Evolutionary conservation across 2,797 vertebrate genomes (phyloP).

Genomic region (Heterohyrax brucei): DNA sequence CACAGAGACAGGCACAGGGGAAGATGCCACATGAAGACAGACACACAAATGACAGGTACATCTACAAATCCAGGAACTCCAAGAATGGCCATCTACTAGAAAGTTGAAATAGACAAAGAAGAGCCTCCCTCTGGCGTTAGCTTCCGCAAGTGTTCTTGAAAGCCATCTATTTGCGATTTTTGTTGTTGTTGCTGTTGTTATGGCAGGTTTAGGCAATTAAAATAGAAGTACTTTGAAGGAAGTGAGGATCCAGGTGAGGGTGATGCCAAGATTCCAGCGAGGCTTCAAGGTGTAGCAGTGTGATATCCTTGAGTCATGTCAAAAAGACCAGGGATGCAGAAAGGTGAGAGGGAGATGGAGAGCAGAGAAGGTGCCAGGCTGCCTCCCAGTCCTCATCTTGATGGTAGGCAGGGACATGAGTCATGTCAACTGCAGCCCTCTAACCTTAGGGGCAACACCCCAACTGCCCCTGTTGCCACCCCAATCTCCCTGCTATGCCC

Average conservation of each 20-base stretch:
- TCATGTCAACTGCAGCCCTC: accelerated
- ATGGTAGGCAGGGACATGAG: accelerated
- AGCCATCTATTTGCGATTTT: neutral
- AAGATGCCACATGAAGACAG: neutral
- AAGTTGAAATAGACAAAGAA: neutral
- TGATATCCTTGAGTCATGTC: neutral
- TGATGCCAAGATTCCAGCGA: neutral
- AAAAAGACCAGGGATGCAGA: accelerated
- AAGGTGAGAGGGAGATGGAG: neutral
- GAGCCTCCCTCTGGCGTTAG: neutral
- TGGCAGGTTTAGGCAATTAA: neutral
- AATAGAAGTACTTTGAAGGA: neutral
- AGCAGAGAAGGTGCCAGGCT: neutral
- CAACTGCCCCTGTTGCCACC: neutral
- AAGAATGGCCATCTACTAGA: neutral
- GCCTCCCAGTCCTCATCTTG: accelerated
- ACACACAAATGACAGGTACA: neutral
- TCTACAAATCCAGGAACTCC: neutral
- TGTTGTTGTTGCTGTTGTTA: neutral
- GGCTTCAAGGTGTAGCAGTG: neutral
- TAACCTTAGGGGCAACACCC: neutral
- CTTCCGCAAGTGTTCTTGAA: neutral
- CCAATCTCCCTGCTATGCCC: accelerated
- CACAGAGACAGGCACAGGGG: neutral
- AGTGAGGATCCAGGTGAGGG: neutral